Evolutionary conservation across 2,113 vertebrate genomes (phyloP).

Genomic region (Formicarius rufipectus): DNA sequence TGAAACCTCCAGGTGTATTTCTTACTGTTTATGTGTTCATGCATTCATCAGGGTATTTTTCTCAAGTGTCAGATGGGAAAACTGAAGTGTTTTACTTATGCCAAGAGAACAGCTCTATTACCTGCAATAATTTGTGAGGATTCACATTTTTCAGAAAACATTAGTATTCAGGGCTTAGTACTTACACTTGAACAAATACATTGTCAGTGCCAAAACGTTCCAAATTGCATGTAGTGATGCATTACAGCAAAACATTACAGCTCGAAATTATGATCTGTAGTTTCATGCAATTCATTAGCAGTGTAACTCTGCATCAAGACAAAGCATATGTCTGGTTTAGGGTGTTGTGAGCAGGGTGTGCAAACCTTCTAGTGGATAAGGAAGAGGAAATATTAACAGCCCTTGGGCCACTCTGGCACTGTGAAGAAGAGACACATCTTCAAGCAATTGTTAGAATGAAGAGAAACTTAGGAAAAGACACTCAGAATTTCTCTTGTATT

Average conservation of each 20-base stretch:
- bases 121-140: background rate
- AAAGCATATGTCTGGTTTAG: background rate
- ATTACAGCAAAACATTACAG: background rate
- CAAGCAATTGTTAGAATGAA: background rate
- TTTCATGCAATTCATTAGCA: background rate
- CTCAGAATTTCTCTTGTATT: background rate
- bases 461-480: background rate
- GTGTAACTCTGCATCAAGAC: background rate
- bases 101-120: background rate
- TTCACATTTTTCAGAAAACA: background rate
- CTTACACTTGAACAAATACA: background rate
- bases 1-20: slow-evolving; percentile 45
- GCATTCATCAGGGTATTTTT: background rate
- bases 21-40: background rate
- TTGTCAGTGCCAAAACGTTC: background rate
- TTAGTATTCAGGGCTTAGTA: background rate
- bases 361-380: background rate
- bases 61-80: background rate
- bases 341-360: background rate
- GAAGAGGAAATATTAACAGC: background rate
- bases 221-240: background rate
- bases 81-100: background rate
- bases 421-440: background rate
- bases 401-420: background rate
- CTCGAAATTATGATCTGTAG: background rate